Evolutionary conservation across 2,888 invertebrate species (phyloP), one percentile per base, ranked within the genome.

Genomic region (Tenthredo amoena): DNA sequence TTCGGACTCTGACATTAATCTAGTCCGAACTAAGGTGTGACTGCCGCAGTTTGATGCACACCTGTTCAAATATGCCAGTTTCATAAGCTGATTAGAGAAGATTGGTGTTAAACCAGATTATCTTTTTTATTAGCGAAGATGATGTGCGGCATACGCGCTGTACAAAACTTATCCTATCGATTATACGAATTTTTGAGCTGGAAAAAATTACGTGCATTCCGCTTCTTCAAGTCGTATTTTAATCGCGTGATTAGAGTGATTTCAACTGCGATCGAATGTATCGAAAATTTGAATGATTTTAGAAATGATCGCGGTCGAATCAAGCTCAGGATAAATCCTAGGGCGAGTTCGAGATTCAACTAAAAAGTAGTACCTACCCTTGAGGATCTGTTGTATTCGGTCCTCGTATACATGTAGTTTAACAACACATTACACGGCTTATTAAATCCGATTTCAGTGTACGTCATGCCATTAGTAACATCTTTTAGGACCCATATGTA

Each of bases 41-140:
- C 76, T 76, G 76, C 7, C 12, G 47, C 15, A 47, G 47, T 76
- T 76, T 76, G 50, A 76, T 76, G 76, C 77, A 77, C 77, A 77
- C 55, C 50, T 77, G 55, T 50, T 77, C 55, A 77, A 77, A 55
- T 34, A 34, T 31, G 34, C 37, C 31, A 40, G 77, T 50, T 77
- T 43, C 43, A 77, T 77, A 77, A 77, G 77, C 77, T 77, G 77
- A 77, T 77, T 77, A 77, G 15, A 77, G 18, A 40, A 77, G 77
- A 77, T 55, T 55, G 55, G 50, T 50, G 77, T 55, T 55, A 50
- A 77, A 77, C 50, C 76, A 47, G 76, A 76, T 76, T 50, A 76
- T 5, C 31, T 10, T 77, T 18, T 77, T 15, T 5, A 34, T 50
- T 55, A 18, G 34, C 9, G 26, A 47, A 47, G 43, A 76, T 50